A percentile compares a stretch with the other conserved stretches of the same genome.
phyloP scores from a whole-genome alignment of 2,113 vertebrate genomes.

The Datnioides undecimradiatus region DNA sequence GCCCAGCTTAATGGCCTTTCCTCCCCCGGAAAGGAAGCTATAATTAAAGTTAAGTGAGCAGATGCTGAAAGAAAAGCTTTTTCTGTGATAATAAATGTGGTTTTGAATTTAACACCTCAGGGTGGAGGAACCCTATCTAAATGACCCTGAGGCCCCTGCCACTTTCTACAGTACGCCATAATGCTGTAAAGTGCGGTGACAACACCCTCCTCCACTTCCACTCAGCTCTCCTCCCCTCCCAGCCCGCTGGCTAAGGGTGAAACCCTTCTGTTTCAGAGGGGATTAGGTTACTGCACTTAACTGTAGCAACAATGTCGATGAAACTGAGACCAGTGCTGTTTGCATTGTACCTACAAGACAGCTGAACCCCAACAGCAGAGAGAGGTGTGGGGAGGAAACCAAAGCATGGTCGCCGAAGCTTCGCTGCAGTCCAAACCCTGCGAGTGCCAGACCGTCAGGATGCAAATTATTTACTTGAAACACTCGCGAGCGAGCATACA shows the following conservation, averaged over 20 bases:
- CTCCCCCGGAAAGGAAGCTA: constrained; percentile 74
- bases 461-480: constrained; percentile 39
- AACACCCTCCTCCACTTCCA: constrained; percentile 67
- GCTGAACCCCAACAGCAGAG: constrained; percentile 54
- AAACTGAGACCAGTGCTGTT: constrained; percentile 83
- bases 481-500: constrained; percentile 22
- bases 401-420: constrained; percentile 1
- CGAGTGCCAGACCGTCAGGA: constrained; percentile 11
- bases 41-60: constrained; percentile 87
- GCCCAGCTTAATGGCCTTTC: constrained; percentile 75
- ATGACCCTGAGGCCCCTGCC: constrained; percentile 76
- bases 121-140: constrained; percentile 80
- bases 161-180: constrained; percentile 76
- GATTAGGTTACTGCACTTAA: constrained; percentile 86
- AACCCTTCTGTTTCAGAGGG: constrained; percentile 77
- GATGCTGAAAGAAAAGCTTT: constrained; percentile 84
- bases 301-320: constrained; percentile 83
- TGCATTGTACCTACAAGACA: constrained; percentile 83
- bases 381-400: constrained; percentile 49
- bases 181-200: constrained; percentile 76
- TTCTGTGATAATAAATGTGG: constrained; percentile 81
- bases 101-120: constrained; percentile 86
- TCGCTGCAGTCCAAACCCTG: neutral
- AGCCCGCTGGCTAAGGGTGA: constrained; percentile 78
- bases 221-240: constrained; percentile 63